A percentile compares a stretch with the other conserved stretches of the same genome.
Evolutionary conservation across 2,888 invertebrate species (phyloP).

Genomic region (Troilus luridus): DNA sequence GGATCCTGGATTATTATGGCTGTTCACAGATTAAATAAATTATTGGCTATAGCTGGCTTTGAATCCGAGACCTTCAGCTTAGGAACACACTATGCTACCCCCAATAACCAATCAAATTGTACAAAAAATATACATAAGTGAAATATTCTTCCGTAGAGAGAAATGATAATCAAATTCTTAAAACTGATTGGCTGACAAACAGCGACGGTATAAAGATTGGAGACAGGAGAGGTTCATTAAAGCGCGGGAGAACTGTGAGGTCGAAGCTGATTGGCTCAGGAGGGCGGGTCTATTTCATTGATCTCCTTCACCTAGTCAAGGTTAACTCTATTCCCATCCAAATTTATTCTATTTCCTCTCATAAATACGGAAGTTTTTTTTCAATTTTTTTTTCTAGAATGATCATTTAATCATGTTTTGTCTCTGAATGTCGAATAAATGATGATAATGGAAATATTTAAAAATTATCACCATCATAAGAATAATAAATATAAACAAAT

Average conservation of each 20-base stretch:
- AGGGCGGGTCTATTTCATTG: conserved; percentile 35
- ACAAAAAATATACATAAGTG: neutral
- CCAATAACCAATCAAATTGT: too few relatives aligned
- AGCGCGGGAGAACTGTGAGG: neutral
- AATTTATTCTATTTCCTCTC: neutral
- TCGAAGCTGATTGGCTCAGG: neutral
- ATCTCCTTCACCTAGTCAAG: neutral
- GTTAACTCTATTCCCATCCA: neutral
- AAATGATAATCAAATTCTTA: neutral
- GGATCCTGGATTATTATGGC: too few relatives aligned
- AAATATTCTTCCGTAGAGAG: neutral
- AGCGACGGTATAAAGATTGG: neutral
- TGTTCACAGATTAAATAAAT: too few relatives aligned
- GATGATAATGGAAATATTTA: neutral
- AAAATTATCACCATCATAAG: too few relatives aligned
- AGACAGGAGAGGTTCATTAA: neutral
- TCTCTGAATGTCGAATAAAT: neutral
- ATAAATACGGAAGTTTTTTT: neutral
- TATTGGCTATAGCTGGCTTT: too few relatives aligned
- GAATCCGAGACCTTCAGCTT: too few relatives aligned
- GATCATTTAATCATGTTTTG: neutral
- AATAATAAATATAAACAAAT: too few relatives aligned
- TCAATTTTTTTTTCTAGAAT: neutral
- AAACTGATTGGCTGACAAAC: neutral
- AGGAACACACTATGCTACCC: too few relatives aligned